A percentile compares a stretch with the other conserved stretches of the same genome.
phyloP scores from a whole-genome alignment of 2,797 vertebrate species.

The Sebastes umbrosus region DNA sequence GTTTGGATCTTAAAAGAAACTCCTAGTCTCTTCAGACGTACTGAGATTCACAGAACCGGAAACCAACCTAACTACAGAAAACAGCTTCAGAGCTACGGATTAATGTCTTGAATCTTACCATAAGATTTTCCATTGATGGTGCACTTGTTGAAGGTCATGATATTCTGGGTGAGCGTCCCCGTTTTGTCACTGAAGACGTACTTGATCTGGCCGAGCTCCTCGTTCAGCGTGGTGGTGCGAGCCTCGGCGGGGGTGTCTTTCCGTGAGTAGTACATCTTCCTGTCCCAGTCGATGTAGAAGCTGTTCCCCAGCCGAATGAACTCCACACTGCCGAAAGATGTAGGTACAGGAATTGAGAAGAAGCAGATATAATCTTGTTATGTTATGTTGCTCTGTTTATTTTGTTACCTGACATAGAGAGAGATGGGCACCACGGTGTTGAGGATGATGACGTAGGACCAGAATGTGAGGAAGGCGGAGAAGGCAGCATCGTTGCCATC shows the following conservation, averaged over 20 bases:
- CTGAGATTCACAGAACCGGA: background rate
- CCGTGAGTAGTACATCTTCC: slow-evolving; percentile 89
- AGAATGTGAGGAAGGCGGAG: slow-evolving; percentile 91
- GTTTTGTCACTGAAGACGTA: slow-evolving; percentile 98
- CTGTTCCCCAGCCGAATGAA: slow-evolving; percentile 96
- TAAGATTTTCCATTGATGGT: slow-evolving; percentile 91
- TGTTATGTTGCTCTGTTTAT: background rate
- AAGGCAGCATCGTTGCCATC: slow-evolving; percentile 71
- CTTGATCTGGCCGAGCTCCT: slow-evolving; percentile 96
- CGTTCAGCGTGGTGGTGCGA: slow-evolving; percentile 94
- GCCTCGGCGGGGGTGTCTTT: slow-evolving; percentile 90
- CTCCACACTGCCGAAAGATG: slow-evolving; percentile 86
- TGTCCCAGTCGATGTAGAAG: slow-evolving; percentile 97
- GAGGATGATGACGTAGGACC: slow-evolving; percentile 97
- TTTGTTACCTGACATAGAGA: slow-evolving; percentile 91
- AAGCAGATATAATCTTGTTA: background rate
- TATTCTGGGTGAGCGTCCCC: slow-evolving; percentile 96
- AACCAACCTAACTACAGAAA: background rate
- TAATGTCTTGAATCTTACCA: slow-evolving; percentile 68
- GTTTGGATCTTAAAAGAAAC: background rate
- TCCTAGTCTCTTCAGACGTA: background rate
- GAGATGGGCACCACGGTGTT: slow-evolving; percentile 98
- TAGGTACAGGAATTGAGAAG: fast-evolving
- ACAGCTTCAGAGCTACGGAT: background rate
- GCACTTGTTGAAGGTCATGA: slow-evolving; percentile 97